Percentiles rank a stretch among this genome's conserved stretches.
Conservation (phyloP, 2,797 vertebrate species). For the Luscinia luscinia region DNA sequence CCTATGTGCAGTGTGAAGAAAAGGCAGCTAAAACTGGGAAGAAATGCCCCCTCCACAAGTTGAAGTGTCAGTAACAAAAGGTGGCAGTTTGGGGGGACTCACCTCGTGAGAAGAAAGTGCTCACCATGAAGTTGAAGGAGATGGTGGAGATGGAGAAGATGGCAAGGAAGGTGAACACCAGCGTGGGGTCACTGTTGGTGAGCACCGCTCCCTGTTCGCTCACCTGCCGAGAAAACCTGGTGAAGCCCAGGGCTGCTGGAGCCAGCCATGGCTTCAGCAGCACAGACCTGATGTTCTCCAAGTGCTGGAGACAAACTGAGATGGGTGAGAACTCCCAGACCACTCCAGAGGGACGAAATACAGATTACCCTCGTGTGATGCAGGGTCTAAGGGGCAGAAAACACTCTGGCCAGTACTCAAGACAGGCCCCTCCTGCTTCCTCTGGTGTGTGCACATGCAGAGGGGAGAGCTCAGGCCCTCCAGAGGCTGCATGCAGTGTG, state of each 20-base stretch:
- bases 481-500: neutral
- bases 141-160: conserved; percentile 89
- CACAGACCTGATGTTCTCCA: neutral
- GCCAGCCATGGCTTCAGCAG: neutral
- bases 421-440: neutral
- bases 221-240: conserved; percentile 77
- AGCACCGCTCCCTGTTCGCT: conserved; percentile 90
- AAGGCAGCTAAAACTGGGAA: neutral
- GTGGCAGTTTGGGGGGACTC: neutral
- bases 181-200: conserved; percentile 88
- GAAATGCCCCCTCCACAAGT: accelerated
- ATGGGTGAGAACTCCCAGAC: neutral
- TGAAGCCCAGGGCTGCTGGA: neutral
- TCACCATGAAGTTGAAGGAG: conserved; percentile 99
- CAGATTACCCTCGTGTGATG: accelerated
- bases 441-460: neutral
- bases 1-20: neutral
- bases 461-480: neutral
- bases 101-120: conserved; percentile 96
- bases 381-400: neutral
- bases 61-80: neutral
- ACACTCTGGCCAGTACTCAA: neutral
- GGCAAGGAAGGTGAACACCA: conserved; percentile 91
- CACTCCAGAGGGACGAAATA: neutral
- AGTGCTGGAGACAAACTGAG: neutral